phyloP scores from a whole-genome alignment of 1,140 invertebrate species.

The Archivesica marissinica region DNA sequence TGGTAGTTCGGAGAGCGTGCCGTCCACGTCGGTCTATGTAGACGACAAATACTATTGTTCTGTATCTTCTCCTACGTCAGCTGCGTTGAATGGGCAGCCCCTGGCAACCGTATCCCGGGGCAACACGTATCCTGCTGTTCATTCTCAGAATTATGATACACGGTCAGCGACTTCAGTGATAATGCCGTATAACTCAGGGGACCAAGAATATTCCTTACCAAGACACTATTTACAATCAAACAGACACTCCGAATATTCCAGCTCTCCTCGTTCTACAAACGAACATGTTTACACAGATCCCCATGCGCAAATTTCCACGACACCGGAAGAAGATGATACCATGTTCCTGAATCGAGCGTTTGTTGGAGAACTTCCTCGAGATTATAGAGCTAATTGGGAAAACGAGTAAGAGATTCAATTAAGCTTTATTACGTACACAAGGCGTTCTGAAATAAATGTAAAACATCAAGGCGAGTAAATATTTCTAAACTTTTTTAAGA shows the following conservation, averaged over 20 bases:
- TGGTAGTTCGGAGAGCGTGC: background rate
- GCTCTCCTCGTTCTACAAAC: background rate
- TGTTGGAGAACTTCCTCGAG: background rate
- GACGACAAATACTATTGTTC: constrained; percentile 17
- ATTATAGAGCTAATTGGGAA: constrained; percentile 19
- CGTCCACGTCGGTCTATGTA: background rate
- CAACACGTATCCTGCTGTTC: background rate
- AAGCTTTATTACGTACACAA: background rate
- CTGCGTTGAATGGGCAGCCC: background rate
- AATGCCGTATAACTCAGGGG: background rate
- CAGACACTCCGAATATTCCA: background rate
- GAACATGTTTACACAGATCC: constrained; percentile 15
- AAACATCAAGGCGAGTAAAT: background rate
- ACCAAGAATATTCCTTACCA: constrained; percentile 13
- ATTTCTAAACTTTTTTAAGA: background rate
- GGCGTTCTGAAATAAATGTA: background rate
- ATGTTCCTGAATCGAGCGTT: background rate
- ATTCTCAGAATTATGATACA: constrained; percentile 5
- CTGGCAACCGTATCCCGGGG: background rate
- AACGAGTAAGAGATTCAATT: constrained; percentile 5
- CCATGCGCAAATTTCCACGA: background rate
- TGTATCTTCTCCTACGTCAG: background rate
- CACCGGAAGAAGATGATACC: background rate
- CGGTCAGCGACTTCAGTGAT: constrained; percentile 1
- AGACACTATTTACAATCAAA: background rate